A percentile compares a stretch with the other conserved stretches of the same genome.
These are phyloP conservation scores for Harpalus rufipes DNA, from an alignment of 2,888 invertebrate genomes.

Conservation along the genomic window DNA sequence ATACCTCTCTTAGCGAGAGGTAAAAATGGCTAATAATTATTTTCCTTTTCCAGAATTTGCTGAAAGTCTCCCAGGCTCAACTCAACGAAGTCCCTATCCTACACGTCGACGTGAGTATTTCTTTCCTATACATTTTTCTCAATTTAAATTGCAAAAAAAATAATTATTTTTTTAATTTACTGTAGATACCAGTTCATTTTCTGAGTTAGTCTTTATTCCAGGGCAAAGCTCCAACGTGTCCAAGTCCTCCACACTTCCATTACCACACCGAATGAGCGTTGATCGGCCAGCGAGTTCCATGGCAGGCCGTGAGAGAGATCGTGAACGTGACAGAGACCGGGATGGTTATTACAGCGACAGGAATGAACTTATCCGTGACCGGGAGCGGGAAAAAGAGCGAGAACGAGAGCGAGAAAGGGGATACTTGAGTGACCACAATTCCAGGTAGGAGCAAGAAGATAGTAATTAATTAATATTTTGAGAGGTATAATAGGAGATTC, in stretches of 20 bases:
- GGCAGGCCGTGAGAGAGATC: slow-evolving; percentile 77
- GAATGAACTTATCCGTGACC: slow-evolving; percentile 88
- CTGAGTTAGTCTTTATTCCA: slow-evolving; percentile 70
- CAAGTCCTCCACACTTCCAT: slow-evolving; percentile 90
- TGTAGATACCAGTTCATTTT: slow-evolving; percentile 23
- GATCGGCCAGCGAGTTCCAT: slow-evolving; percentile 81
- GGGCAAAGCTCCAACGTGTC: slow-evolving; percentile 83
- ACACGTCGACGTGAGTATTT: slow-evolving; percentile 89
- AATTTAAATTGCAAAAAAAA: background rate
- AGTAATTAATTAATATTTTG: background rate
- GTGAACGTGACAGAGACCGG: slow-evolving; percentile 83
- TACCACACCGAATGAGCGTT: slow-evolving; percentile 85
- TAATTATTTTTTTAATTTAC: slow-evolving; percentile 18
- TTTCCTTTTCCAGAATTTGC: slow-evolving; percentile 85
- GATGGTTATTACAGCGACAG: slow-evolving; percentile 95
- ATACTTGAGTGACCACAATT: slow-evolving; percentile 89
- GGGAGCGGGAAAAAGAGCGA: slow-evolving; percentile 83
- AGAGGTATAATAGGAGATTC: no score
- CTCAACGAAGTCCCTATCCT: slow-evolving; percentile 91
- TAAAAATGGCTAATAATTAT: background rate
- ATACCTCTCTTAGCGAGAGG: no score
- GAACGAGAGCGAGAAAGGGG: slow-evolving; percentile 83
- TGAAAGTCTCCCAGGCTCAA: slow-evolving; percentile 91
- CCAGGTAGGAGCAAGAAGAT: slow-evolving; percentile 79
- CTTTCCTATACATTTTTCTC: background rate